Evolutionary conservation across 2,113 vertebrate species (phyloP), one percentile per base, ranked within the genome.

Genomic region (Grantiella picta): DNA sequence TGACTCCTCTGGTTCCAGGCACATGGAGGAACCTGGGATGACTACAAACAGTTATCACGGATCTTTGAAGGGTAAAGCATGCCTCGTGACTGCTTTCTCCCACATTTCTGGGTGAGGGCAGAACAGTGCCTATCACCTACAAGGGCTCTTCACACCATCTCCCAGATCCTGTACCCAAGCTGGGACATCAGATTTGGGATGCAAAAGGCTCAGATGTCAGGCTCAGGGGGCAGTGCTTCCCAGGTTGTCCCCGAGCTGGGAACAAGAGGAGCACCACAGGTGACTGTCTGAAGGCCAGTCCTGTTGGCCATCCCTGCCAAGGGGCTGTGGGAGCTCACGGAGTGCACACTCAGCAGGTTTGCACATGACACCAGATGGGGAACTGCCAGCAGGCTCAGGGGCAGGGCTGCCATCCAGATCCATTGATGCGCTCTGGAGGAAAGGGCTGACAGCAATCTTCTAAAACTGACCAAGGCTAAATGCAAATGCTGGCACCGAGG

Each of bases 311-410:
- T 0, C 42, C 52, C 59, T 53, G 49, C 36, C 27, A 28, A 18
- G 36, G 42, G 29, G 31, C 68, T 28, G 15, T 13, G 44, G n/a
- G 8, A 70, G 63, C 38, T 82, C 49, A 81, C 15, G 33, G 6
- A 40, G 22, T 3, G 7, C 63, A 25, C 29, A 14, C 11, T 13
- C 25, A 9, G 29, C 27, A 27, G 17, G 9, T 3, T 14, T 11
- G 12, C 49, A 69, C 11, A 14, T 8, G 5, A 24, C 60, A 22
- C 15, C 15, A 27, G 7, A 45, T 1, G 0, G 0, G 12, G 9
- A 33, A 27, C 17, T 3, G 50, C 36, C 5, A 0, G 7, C 4
- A 9, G 0, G 5, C 61, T 33, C 40, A 16, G 25, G 6, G 24
- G 6, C 3, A 50, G 33, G 40, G 33, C 35, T 54, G 52, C 24